A percentile compares a stretch with the other conserved stretches of the same genome.
phyloP scores from a whole-genome alignment of 2,888 invertebrate genomes.

The Oasisia sp. region DNA sequence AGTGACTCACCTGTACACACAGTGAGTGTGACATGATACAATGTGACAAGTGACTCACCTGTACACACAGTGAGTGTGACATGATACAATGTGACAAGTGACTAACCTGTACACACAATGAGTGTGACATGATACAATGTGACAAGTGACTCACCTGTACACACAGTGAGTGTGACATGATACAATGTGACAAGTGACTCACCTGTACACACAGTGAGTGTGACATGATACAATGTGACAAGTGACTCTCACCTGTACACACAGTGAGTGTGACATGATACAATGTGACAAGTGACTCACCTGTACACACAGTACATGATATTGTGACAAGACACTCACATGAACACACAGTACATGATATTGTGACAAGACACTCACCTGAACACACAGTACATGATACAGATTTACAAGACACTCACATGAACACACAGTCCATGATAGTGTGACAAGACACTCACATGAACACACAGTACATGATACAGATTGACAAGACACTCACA shows the following conservation, averaged over 20 bases:
- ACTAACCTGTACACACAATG: too few relatives aligned
- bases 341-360: constrained; percentile 56
- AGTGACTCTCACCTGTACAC: background rate
- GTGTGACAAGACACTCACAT: background rate
- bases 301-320: background rate
- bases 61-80: background rate
- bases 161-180: too few relatives aligned
- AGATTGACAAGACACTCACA: background rate
- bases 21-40: background rate
- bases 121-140: too few relatives aligned
- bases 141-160: too few relatives aligned
- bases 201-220: too few relatives aligned
- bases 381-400: background rate
- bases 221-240: too few relatives aligned
- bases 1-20: constrained; percentile 6
- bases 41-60: background rate
- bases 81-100: too few relatives aligned
- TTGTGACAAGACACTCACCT: background rate
- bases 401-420: background rate
- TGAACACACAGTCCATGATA: background rate
- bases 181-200: background rate
- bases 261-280: background rate
- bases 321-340: constrained; percentile 43
- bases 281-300: background rate
- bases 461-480: background rate